phyloP scores from a whole-genome alignment of 2,113 vertebrate genomes.

The Microcebus griseorufus region DNA sequence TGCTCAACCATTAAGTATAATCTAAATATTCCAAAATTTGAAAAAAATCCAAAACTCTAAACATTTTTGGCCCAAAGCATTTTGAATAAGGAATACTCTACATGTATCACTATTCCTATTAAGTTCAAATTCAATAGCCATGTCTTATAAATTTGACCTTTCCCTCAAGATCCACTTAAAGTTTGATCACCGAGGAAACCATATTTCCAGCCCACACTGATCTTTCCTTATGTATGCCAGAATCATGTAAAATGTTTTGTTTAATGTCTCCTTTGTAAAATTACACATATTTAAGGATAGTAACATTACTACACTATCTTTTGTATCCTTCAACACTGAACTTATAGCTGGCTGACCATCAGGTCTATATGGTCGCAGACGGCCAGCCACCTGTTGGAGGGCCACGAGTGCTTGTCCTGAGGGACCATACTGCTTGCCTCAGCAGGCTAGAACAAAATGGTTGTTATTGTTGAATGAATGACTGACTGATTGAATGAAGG shows the following conservation, averaged over 20 bases:
- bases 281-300: not conserved
- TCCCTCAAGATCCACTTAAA: not conserved
- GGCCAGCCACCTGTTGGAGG: not conserved
- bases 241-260: not conserved
- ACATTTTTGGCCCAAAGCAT: not conserved
- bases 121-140: not conserved
- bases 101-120: not conserved
- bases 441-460: not conserved
- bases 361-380: not conserved
- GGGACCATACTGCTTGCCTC: not conserved
- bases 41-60: not conserved
- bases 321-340: not conserved
- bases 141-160: not conserved
- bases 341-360: not conserved
- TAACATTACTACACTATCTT: not conserved
- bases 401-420: too few species aligned
- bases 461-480: not conserved
- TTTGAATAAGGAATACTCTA: not conserved
- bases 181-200: not conserved
- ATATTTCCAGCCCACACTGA: not conserved
- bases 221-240: not conserved
- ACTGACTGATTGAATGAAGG: not conserved
- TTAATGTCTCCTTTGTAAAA: not conserved
- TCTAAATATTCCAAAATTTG: not conserved
- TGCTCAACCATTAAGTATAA: not conserved